Conservation (phyloP, 2,888 invertebrate species). For the Cosmopolites sordidus region DNA sequence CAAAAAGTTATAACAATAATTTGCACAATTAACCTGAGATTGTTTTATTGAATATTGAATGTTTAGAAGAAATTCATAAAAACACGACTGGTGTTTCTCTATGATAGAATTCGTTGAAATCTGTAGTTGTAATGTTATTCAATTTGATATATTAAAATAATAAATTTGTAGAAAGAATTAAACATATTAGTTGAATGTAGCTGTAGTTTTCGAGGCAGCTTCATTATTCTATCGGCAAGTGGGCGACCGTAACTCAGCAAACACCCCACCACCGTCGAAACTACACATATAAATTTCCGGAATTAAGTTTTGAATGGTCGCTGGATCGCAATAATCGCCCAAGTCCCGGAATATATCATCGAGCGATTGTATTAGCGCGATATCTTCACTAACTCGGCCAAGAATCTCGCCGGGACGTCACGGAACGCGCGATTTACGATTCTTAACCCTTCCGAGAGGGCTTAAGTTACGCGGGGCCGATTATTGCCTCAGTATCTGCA, state of each 20-base stretch:
- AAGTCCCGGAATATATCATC: slow-evolving; percentile 42
- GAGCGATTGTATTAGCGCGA: slow-evolving; percentile 41
- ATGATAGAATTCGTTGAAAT: too few relatives aligned
- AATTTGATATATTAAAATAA: too few relatives aligned
- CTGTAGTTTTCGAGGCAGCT: neutral
- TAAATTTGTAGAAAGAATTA: too few relatives aligned
- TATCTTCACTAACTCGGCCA: slow-evolving; percentile 41
- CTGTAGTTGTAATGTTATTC: too few relatives aligned
- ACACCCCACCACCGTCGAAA: slow-evolving; percentile 15
- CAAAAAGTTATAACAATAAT: too few relatives aligned
- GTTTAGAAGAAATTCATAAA: too few relatives aligned
- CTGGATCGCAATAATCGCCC: slow-evolving; percentile 41
- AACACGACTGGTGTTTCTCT: too few relatives aligned
- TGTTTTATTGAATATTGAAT: too few relatives aligned
- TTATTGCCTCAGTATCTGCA: slow-evolving; percentile 38
- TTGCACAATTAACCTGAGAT: too few relatives aligned
- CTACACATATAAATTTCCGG: slow-evolving; percentile 28
- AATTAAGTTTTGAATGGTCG: slow-evolving; percentile 30
- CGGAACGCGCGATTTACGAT: slow-evolving; percentile 38
- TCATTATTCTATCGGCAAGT: neutral
- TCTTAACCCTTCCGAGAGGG: slow-evolving; percentile 40
- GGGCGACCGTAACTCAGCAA: slow-evolving; percentile 7
- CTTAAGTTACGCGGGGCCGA: slow-evolving; percentile 33
- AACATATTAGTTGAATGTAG: too few relatives aligned
- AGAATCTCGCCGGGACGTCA: slow-evolving; percentile 41